A percentile compares a stretch with the other conserved stretches of the same genome.
These are phyloP conservation scores for Lophius americanus DNA, from an alignment of 2,797 vertebrate species.

Conservation along the genomic window DNA sequence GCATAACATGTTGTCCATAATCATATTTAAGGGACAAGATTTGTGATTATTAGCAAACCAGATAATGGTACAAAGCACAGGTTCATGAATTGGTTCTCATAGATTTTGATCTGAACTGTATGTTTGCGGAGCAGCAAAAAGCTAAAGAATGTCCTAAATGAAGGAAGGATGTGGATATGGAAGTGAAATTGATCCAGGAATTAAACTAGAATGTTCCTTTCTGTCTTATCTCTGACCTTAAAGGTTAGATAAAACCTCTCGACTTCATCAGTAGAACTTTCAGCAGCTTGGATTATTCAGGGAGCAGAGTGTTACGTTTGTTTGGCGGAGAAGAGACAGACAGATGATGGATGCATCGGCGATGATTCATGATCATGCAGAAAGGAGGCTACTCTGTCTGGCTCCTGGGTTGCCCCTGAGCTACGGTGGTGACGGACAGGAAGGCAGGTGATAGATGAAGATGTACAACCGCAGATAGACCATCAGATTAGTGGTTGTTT, in stretches of 20 bases:
- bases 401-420: conserved; percentile 60
- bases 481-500: conserved; percentile 78
- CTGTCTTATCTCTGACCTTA: conserved; percentile 27
- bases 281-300: conserved; percentile 10
- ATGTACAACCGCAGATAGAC: conserved; percentile 78
- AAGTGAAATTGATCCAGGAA: conserved; percentile 31
- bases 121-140: conserved; percentile 39
- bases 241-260: neutral
- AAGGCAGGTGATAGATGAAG: conserved; percentile 80
- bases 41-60: conserved; percentile 66
- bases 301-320: conserved; percentile 39
- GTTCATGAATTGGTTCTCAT: conserved; percentile 48
- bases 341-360: conserved; percentile 73
- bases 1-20: conserved; percentile 54
- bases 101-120: conserved; percentile 58
- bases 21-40: conserved; percentile 64
- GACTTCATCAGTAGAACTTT: conserved; percentile 15
- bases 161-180: conserved; percentile 49
- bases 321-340: conserved; percentile 37
- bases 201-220: conserved; percentile 17
- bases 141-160: conserved; percentile 28
- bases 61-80: conserved; percentile 62
- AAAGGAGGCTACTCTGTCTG: conserved; percentile 50
- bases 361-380: conserved; percentile 62
- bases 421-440: conserved; percentile 67